Conservation (phyloP, 2,797 vertebrate genomes). For the Gouania willdenowi region DNA sequence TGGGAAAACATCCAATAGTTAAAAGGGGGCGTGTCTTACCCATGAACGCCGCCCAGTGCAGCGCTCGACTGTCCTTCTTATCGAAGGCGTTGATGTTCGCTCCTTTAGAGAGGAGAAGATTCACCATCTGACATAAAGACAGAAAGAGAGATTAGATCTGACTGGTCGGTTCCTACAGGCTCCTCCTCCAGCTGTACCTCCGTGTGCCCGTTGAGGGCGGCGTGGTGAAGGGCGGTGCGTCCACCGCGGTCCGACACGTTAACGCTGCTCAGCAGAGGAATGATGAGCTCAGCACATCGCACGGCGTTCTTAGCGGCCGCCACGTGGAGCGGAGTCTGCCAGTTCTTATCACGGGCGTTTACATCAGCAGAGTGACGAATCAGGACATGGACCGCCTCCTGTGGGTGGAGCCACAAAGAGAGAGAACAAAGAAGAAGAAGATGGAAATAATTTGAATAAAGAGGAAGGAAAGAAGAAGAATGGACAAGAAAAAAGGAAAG, state of each 20-base stretch:
- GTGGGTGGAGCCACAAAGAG: not conserved
- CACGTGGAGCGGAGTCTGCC: conserved; percentile 95
- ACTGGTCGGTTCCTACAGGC: no score
- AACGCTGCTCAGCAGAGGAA: conserved; percentile 91
- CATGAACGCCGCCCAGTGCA: conserved; percentile 97
- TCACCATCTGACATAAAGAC: conserved; percentile 85
- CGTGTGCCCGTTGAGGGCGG: conserved; percentile 89
- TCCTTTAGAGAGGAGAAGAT: conserved; percentile 89
- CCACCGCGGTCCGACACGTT: conserved; percentile 95
- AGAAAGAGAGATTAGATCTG: no score
- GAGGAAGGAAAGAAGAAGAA: no score
- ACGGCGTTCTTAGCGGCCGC: conserved; percentile 90
- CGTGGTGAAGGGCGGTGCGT: conserved; percentile 91
- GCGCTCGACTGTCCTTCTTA: conserved; percentile 93
- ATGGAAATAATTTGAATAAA: no score
- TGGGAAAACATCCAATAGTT: no score
- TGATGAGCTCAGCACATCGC: conserved; percentile 89
- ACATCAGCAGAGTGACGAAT: conserved; percentile 95
- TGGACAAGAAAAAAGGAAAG: no score
- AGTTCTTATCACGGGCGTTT: conserved; percentile 96
- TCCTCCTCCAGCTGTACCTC: conserved; percentile 73
- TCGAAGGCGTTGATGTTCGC: conserved; percentile 98
- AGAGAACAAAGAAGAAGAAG: no score
- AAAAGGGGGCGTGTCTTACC: conserved; percentile 82
- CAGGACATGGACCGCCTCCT: conserved; percentile 91